Percentiles rank a stretch among this genome's conserved stretches.
Evolutionary conservation across 64 coral and sea anemone genomes (phyloP).

Genomic region (Montipora sp.): DNA sequence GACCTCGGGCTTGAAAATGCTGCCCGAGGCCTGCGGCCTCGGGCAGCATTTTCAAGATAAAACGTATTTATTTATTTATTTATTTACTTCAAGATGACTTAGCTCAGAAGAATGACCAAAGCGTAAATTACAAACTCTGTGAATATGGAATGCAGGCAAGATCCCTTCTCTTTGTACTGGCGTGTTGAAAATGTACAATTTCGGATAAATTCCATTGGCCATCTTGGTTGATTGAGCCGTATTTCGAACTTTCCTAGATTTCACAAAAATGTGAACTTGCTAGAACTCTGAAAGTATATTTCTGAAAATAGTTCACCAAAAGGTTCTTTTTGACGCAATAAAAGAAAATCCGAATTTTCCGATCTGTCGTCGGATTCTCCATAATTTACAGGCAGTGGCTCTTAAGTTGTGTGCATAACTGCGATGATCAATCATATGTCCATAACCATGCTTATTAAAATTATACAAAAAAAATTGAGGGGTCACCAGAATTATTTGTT

Average conservation of each 20-base stretch:
- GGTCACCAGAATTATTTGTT: too few species aligned
- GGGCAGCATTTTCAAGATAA: too few species aligned
- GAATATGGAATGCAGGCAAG: background rate
- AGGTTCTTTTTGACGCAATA: background rate
- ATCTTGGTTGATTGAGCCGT: background rate
- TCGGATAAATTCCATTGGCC: background rate
- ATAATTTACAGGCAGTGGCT: background rate
- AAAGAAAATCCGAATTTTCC: background rate
- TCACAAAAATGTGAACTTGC: background rate
- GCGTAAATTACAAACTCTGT: background rate
- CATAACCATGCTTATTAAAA: too few species aligned
- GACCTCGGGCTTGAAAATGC: too few species aligned
- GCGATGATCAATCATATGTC: too few species aligned
- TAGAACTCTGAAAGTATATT: background rate
- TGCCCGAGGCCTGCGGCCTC: too few species aligned
- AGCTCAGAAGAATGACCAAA: too few species aligned
- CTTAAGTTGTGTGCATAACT: background rate
- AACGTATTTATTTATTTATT: too few species aligned
- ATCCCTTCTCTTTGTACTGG: background rate
- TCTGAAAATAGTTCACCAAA: background rate
- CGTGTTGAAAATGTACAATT: background rate
- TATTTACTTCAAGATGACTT: too few species aligned
- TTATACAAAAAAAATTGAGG: too few species aligned
- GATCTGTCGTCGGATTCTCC: background rate
- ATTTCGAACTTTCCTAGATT: background rate